Evolutionary conservation across 2,797 vertebrate species (phyloP).

Genomic region (Acrossocheilus fasciatus): DNA sequence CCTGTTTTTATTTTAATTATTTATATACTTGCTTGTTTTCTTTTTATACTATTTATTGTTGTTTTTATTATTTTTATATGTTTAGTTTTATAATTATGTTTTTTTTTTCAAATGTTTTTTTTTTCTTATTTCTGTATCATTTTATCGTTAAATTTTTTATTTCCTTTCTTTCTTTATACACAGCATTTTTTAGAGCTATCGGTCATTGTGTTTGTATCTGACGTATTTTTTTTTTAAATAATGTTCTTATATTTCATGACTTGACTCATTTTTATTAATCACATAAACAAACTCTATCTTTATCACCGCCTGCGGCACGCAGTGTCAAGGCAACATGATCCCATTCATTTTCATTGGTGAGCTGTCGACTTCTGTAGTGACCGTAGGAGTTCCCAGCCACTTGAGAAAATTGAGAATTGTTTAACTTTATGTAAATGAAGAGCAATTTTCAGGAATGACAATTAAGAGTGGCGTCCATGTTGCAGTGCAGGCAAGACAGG

Average conservation of each 20-base stretch:
- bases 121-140: neutral
- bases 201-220: neutral
- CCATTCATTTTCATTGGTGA: neutral
- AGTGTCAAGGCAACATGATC: neutral
- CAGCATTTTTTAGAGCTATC: neutral
- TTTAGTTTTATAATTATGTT: neutral
- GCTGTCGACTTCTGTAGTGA: neutral
- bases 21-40: neutral
- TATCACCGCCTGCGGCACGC: neutral
- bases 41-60: neutral
- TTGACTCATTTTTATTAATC: neutral
- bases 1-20: neutral
- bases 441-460: neutral
- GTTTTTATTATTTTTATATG: neutral
- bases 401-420: constrained; percentile 2
- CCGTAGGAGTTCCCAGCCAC: neutral
- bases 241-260: neutral
- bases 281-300: neutral
- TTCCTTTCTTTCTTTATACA: neutral
- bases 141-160: neutral
- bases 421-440: constrained; percentile 6
- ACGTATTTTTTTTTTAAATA: neutral
- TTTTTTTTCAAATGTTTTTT: neutral
- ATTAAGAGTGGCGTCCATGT: neutral
- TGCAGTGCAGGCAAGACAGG: neutral